These are phyloP conservation scores for Nasonia longicornis DNA, from an alignment of 1,140 invertebrate species.

Conservation along the genomic window DNA sequence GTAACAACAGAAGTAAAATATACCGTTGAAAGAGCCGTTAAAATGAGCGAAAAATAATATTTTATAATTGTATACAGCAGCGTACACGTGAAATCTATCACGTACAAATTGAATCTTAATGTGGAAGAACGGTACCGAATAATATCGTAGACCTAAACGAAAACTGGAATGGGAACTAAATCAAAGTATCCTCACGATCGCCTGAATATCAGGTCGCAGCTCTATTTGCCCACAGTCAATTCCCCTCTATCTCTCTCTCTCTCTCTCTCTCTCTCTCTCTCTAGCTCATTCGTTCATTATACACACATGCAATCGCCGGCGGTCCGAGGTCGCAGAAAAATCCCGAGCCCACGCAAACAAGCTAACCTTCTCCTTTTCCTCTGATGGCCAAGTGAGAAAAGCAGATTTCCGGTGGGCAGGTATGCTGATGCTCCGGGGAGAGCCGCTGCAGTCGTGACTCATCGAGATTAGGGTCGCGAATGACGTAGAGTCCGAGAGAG, in stretches of 20 bases:
- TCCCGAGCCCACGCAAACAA: not conserved
- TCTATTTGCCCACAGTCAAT: not conserved
- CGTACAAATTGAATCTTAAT: no score
- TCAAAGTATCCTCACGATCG: not conserved
- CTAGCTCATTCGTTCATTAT: not conserved
- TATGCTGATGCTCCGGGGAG: not conserved
- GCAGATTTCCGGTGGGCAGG: constrained; percentile 10
- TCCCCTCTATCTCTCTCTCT: not conserved
- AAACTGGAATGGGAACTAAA: not conserved
- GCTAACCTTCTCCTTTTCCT: not conserved
- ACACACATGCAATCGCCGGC: not conserved
- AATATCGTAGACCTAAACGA: not conserved
- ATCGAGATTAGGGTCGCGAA: constrained; percentile 33
- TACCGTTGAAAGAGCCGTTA: no score
- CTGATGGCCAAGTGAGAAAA: constrained; percentile 11
- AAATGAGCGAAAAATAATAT: no score
- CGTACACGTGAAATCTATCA: no score
- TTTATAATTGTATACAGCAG: no score
- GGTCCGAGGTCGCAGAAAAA: not conserved
- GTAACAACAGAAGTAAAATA: no score
- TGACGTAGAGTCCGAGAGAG: constrained; percentile 7
- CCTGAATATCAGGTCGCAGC: not conserved
- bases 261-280: not conserved
- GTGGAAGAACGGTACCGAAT: not conserved
- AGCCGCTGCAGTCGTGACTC: not conserved